Evolutionary conservation across 2,113 vertebrate genomes (phyloP).

Genomic region (Catharus minimus): DNA sequence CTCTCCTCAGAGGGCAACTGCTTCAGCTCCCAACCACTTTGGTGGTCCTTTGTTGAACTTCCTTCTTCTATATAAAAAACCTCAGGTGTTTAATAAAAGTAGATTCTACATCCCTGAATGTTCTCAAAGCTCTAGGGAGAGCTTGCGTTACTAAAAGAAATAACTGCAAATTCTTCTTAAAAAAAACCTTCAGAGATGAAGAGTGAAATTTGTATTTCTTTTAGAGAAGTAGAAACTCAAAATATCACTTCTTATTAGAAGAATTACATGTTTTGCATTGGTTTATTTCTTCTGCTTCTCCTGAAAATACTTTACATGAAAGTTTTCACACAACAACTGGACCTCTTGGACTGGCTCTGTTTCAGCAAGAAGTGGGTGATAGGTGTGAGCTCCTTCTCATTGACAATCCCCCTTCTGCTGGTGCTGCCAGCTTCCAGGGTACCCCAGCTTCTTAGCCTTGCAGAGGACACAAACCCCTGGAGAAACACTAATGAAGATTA

Average conservation of each 20-base stretch:
- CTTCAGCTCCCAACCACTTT: not conserved
- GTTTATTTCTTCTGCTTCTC: not conserved
- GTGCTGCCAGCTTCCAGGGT: not conserved
- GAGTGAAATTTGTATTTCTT: not conserved
- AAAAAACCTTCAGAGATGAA: not conserved
- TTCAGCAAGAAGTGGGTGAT: not conserved
- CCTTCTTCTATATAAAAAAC: not conserved
- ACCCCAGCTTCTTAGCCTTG: not conserved
- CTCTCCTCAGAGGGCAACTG: not conserved
- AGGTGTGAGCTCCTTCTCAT: not conserved
- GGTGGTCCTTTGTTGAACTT: not conserved
- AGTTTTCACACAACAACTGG: not conserved
- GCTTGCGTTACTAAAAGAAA: not conserved
- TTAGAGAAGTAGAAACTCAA: not conserved
- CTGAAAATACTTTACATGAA: not conserved
- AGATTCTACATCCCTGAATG: not conserved
- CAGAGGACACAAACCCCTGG: not conserved
- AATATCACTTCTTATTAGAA: not conserved
- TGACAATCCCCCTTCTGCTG: not conserved
- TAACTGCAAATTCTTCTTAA: not conserved
- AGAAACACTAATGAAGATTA: not conserved
- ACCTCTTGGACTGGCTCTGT: not conserved
- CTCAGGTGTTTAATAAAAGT: not conserved
- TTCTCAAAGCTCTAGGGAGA: not conserved
- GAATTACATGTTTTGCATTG: not conserved